Evolutionary conservation across 2,888 invertebrate species (phyloP).

Genomic region (Hymenopus coronatus): DNA sequence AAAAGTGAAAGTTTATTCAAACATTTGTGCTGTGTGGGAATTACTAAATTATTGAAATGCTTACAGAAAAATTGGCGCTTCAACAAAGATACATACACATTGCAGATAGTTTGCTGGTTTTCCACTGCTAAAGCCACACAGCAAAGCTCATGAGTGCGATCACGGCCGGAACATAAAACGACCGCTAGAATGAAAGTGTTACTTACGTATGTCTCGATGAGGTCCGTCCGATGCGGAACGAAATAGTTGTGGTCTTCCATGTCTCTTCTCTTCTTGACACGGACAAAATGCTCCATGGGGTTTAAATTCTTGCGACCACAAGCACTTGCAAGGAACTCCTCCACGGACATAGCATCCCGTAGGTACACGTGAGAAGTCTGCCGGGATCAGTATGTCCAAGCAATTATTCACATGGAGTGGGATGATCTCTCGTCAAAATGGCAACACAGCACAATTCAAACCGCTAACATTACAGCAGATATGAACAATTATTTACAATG

Average conservation of each 20-base stretch:
- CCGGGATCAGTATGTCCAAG: slow-evolving; percentile 30
- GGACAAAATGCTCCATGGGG: slow-evolving; percentile 93
- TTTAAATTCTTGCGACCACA: slow-evolving; percentile 90
- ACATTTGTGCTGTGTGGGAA: too few species aligned
- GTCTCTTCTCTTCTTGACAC: slow-evolving; percentile 89
- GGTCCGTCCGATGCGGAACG: slow-evolving; percentile 91
- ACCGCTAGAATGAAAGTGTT: too few species aligned
- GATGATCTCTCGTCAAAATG: not conserved
- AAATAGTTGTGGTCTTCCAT: slow-evolving; percentile 96
- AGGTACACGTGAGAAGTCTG: slow-evolving; percentile 77
- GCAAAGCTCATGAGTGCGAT: not conserved
- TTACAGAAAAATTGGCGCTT: too few species aligned
- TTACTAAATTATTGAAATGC: too few species aligned
- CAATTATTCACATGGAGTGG: slow-evolving; percentile 19
- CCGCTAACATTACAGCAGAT: too few species aligned
- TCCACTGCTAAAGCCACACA: not conserved
- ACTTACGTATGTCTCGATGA: slow-evolving; percentile 94
- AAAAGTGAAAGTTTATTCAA: too few species aligned
- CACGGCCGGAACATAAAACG: too few species aligned
- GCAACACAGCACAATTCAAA: not conserved
- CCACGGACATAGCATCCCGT: slow-evolving; percentile 90
- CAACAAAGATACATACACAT: not conserved
- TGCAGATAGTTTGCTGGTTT: not conserved
- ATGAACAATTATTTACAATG: too few species aligned
- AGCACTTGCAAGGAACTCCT: slow-evolving; percentile 90